A percentile compares a stretch with the other conserved stretches of the same genome.
Conservation (phyloP, 2,888 invertebrate species). For the Tipula helvola region DNA sequence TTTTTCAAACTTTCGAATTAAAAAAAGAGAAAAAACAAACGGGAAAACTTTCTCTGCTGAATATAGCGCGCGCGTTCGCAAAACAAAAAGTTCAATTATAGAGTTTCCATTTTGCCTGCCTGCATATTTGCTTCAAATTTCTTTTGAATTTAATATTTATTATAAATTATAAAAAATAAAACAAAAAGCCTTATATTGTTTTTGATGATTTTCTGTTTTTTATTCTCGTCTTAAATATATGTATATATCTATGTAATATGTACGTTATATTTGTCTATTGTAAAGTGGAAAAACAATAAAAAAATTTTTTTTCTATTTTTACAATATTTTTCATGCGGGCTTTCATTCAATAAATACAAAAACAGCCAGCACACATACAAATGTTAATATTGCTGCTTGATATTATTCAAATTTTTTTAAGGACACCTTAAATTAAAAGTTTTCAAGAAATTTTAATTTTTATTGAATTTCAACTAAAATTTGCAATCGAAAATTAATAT, state of each 20-base stretch:
- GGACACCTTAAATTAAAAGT: not conserved
- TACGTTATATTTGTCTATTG: not conserved
- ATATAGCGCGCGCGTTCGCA: not conserved
- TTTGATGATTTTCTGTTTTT: not conserved
- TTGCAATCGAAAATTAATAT: not conserved
- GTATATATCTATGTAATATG: not conserved
- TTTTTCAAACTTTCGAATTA: not conserved
- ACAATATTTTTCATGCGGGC: not conserved
- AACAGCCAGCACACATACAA: not conserved
- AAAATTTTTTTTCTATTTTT: no score
- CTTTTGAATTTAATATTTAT: not conserved
- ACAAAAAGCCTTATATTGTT: not conserved
- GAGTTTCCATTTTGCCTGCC: not conserved
- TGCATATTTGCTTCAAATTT: not conserved
- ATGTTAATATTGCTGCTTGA: not conserved
- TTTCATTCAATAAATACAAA: not conserved
- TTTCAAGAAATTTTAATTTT: not conserved
- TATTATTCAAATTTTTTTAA: not conserved
- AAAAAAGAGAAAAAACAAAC: not conserved
- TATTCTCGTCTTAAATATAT: not conserved
- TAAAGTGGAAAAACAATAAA: not conserved
- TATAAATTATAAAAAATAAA: not conserved
- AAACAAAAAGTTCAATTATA: not conserved
- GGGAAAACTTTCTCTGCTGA: not conserved
- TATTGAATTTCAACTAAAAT: not conserved